These are phyloP conservation scores for Drosophila santomea DNA, from an alignment of 1,140 invertebrate species.

Conservation along the genomic window DNA sequence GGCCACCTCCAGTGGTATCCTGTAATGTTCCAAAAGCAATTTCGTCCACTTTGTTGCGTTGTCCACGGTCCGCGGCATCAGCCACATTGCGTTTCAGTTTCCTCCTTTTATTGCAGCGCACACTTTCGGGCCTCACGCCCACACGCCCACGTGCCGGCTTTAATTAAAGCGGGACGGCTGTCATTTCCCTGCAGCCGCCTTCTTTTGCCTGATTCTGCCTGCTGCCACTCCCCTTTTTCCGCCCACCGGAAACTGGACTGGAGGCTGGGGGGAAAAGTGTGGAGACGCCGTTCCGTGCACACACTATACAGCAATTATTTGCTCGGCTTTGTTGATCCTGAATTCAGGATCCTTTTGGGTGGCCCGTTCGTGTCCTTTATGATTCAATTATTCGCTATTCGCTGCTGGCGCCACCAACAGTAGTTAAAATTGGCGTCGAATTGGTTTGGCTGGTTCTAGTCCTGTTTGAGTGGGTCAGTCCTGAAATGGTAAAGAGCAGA, in stretches of 20 bases:
- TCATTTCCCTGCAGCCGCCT: conserved; percentile 71
- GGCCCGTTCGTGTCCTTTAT: conserved; percentile 57
- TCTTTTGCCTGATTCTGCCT: conserved; percentile 11
- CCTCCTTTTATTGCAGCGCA: conserved; percentile 40
- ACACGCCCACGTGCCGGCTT: conserved; percentile 60
- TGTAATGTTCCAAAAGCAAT: conserved; percentile 71
- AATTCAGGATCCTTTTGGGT: conserved; percentile 14
- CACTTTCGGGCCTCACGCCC: conserved; percentile 34
- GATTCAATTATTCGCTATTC: conserved; percentile 77
- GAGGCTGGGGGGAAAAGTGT: no score
- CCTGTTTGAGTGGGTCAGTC: conserved; percentile 15
- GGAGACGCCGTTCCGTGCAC: conserved; percentile 13
- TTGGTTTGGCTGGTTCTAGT: conserved; percentile 23
- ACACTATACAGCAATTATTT: conserved; percentile 70
- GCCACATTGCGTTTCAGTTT: conserved; percentile 80
- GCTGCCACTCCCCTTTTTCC: conserved; percentile 6
- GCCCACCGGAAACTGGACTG: conserved; percentile 9
- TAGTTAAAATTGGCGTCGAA: conserved; percentile 71
- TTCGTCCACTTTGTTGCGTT: conserved; percentile 82
- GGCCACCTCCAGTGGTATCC: conserved; percentile 27
- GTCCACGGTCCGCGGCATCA: conserved; percentile 74
- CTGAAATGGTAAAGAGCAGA: conserved; percentile 29
- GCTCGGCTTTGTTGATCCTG: conserved; percentile 75
- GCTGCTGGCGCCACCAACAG: conserved; percentile 64
- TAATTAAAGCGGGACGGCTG: conserved; percentile 77